phyloP scores from a whole-genome alignment of 2,113 vertebrate genomes.

The Sphyrna mokarran region DNA sequence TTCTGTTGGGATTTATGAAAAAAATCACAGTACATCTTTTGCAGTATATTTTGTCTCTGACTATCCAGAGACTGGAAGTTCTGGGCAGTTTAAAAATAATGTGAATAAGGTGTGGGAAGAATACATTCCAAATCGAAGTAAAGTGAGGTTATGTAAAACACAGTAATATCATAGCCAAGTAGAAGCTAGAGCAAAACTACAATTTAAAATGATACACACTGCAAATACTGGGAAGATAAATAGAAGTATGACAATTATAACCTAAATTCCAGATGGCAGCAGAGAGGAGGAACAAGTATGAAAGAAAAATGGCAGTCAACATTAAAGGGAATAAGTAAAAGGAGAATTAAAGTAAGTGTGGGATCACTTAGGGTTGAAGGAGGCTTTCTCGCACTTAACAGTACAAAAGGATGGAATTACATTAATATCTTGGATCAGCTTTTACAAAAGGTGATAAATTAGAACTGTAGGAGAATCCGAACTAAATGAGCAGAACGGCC shows the following conservation, averaged over 20 bases:
- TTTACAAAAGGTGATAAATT: not conserved
- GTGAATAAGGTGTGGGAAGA: not conserved
- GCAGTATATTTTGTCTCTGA: too few relatives aligned
- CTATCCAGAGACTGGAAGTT: too few relatives aligned
- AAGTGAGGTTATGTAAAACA: not conserved
- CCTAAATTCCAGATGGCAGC: not conserved
- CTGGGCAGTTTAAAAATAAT: not conserved
- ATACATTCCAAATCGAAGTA: not conserved
- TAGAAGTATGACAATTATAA: not conserved
- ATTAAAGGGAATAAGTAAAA: not conserved
- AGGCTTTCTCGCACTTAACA: not conserved
- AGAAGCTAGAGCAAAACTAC: not conserved
- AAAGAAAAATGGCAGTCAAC: not conserved
- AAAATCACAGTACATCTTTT: too few relatives aligned
- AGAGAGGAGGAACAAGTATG: not conserved
- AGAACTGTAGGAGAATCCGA: not conserved
- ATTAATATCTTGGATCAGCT: not conserved
- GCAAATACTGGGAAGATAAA: not conserved
- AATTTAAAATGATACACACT: not conserved
- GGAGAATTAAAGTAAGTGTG: not conserved
- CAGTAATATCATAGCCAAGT: not conserved
- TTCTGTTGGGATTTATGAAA: too few relatives aligned
- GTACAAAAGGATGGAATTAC: not conserved
- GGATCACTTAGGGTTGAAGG: not conserved
- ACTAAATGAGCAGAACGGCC: not conserved